These are phyloP conservation scores for Amphilophus citrinellus DNA, from an alignment of 2,113 vertebrate genomes.

Conservation along the genomic window DNA sequence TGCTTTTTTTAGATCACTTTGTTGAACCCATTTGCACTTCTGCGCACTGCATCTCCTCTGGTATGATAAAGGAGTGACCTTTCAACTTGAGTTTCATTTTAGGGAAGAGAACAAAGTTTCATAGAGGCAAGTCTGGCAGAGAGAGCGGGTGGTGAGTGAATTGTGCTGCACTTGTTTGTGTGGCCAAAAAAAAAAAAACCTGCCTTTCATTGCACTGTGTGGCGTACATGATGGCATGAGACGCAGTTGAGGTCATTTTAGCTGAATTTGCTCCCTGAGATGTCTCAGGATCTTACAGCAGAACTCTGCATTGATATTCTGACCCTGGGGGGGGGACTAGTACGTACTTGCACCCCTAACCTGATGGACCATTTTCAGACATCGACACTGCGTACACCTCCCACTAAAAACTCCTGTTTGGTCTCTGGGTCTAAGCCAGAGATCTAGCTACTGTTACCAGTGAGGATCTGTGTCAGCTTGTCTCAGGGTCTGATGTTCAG, in stretches of 20 bases:
- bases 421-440: not conserved
- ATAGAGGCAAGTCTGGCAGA: not conserved
- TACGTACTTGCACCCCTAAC: not conserved
- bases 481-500: fast-evolving
- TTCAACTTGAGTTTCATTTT: not conserved
- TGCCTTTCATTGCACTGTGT: not conserved
- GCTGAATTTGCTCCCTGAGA: not conserved
- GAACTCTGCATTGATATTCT: not conserved
- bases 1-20: not conserved
- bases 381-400: not conserved
- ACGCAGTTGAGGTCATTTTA: not conserved
- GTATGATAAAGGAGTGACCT: not conserved
- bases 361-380: not conserved
- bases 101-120: not conserved
- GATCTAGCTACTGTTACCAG: not conserved
- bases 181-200: not conserved
- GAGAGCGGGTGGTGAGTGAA: not conserved
- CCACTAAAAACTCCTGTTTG: not conserved
- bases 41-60: not conserved
- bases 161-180: not conserved
- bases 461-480: not conserved
- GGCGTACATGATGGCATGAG: not conserved
- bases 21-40: not conserved
- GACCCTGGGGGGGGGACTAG: not conserved
- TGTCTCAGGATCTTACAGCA: not conserved